phyloP scores from a whole-genome alignment of 2,113 vertebrate species.

The Austrofundulus limnaeus region DNA sequence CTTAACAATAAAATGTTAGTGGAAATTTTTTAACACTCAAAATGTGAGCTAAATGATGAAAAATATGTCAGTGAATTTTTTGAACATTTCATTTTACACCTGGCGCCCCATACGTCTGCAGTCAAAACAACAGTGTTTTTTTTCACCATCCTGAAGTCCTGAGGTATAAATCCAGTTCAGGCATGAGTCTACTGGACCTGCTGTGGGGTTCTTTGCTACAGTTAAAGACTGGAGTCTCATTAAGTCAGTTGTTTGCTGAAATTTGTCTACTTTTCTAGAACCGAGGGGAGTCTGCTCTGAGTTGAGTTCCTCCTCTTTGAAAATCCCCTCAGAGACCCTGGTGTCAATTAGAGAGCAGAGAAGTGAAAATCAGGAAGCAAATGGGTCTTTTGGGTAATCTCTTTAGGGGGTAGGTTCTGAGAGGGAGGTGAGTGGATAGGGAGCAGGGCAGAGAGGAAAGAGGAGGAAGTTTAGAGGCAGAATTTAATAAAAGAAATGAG shows the following conservation, averaged over 20 bases:
- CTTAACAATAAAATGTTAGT: no score
- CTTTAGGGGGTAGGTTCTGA: slow-evolving; percentile 25
- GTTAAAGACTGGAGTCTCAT: slow-evolving; percentile 26
- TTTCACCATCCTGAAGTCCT: no score
- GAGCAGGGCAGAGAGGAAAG: neutral
- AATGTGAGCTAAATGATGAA: no score
- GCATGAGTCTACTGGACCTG: slow-evolving; percentile 33
- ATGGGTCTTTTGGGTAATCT: slow-evolving; percentile 53
- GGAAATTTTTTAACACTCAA: no score
- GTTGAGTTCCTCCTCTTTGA: slow-evolving; percentile 31
- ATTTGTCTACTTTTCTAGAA: slow-evolving; percentile 19
- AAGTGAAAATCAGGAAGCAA: slow-evolving; percentile 49
- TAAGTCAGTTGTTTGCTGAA: slow-evolving; percentile 17
- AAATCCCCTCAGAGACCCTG: slow-evolving; percentile 57
- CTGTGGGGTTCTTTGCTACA: neutral
- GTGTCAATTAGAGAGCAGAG: slow-evolving; percentile 57
- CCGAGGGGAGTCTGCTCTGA: slow-evolving; percentile 4
- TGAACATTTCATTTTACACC: no score
- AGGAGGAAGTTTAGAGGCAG: neutral
- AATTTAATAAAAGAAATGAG: neutral
- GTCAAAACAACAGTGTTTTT: no score
- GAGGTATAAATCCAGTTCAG: slow-evolving; percentile 23
- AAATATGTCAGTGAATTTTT: no score
- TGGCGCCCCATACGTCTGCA: no score
- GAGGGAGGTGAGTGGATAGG: neutral